Evolutionary conservation across 1,140 invertebrate species (phyloP).

Genomic region (Polyergus mexicanus): DNA sequence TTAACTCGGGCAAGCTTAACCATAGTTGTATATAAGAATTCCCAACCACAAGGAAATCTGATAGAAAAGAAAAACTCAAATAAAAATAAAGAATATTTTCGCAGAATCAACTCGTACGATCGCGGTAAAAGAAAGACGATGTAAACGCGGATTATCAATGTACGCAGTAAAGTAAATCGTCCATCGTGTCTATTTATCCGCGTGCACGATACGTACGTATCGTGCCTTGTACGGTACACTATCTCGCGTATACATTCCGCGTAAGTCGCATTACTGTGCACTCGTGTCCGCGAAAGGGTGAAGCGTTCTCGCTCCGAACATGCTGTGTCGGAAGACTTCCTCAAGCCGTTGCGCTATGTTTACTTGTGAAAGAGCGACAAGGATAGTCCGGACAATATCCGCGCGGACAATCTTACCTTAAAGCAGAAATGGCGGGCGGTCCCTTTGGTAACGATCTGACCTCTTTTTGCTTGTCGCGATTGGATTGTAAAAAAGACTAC

Average conservation of each 20-base stretch:
- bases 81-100: constrained; percentile 68
- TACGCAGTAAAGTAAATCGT: constrained; percentile 22
- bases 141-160: not conserved
- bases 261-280: constrained; percentile 60
- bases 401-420: constrained; percentile 76
- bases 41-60: constrained; percentile 2
- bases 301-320: constrained; percentile 13
- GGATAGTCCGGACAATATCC: constrained; percentile 53
- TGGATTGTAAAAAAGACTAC: constrained; percentile 54
- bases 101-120: constrained; percentile 64
- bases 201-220: not conserved
- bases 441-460: constrained; percentile 68
- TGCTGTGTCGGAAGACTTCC: constrained; percentile 61
- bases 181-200: constrained; percentile 1
- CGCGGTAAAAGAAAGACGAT: not conserved
- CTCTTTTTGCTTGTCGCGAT: constrained; percentile 34
- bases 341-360: constrained; percentile 73
- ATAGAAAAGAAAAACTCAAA: constrained; percentile 41
- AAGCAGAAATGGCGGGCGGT: constrained; percentile 74
- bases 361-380: constrained; percentile 40
- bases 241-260: constrained; percentile 38
- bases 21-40: constrained; percentile 23
- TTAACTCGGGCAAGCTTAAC: not conserved
- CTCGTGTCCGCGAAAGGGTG: not conserved
- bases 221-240: constrained; percentile 3